Percentiles rank a stretch among this genome's conserved stretches.
Conservation (phyloP, 2,113 vertebrate genomes). For the Triplophysa rosa region DNA sequence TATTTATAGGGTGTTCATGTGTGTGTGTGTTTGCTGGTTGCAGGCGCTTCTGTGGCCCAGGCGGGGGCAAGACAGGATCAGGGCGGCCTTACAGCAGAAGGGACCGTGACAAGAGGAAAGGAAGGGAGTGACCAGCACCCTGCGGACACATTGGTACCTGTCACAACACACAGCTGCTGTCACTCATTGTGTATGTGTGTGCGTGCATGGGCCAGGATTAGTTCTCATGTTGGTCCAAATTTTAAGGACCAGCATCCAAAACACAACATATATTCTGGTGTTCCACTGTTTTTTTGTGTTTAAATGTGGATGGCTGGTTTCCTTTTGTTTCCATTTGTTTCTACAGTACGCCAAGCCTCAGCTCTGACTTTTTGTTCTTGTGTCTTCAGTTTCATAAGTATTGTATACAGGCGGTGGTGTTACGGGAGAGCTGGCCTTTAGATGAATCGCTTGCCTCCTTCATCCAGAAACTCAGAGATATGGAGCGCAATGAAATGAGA, state of each 20-base stretch:
- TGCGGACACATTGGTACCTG: slow-evolving; percentile 41
- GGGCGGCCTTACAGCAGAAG: slow-evolving; percentile 33
- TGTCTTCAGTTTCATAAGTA: slow-evolving; percentile 80
- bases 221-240: too few species aligned
- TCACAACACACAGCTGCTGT: slow-evolving; percentile 49
- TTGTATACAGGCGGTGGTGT: slow-evolving; percentile 80
- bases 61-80: slow-evolving; percentile 38
- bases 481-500: slow-evolving; percentile 78
- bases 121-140: slow-evolving; percentile 26
- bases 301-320: slow-evolving; percentile 2
- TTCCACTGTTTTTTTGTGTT: background rate
- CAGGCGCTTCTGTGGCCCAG: slow-evolving; percentile 24
- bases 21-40: slow-evolving; percentile 31
- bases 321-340: background rate
- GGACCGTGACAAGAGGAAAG: slow-evolving; percentile 34
- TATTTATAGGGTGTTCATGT: slow-evolving; percentile 52
- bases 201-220: background rate
- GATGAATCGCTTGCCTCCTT: slow-evolving; percentile 75
- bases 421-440: slow-evolving; percentile 83
- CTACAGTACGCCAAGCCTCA: background rate
- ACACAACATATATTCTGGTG: too few species aligned
- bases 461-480: slow-evolving; percentile 76
- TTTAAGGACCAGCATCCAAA: too few species aligned
- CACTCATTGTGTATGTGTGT: slow-evolving; percentile 23
- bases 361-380: background rate